Conservation (phyloP, 2,888 invertebrate genomes). For the Diplolepis rosae region DNA sequence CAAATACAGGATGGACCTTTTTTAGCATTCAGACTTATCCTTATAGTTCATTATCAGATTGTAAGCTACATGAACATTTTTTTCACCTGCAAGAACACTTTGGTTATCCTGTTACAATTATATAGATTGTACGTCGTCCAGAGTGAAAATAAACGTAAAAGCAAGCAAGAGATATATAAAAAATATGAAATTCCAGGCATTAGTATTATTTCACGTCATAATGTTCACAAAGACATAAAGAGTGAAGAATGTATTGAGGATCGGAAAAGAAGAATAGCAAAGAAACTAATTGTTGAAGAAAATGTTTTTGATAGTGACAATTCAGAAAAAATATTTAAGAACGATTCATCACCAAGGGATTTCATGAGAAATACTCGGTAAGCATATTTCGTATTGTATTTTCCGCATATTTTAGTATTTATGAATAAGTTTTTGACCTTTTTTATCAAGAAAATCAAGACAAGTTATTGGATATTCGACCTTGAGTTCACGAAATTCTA, state of each 20-base stretch:
- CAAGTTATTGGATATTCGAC: conserved; percentile 84
- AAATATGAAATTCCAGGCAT: conserved; percentile 58
- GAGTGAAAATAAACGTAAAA: conserved; percentile 77
- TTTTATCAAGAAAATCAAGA: conserved; percentile 69
- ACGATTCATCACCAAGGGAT: conserved; percentile 56
- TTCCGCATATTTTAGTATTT: background rate
- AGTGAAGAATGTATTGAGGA: conserved; percentile 44
- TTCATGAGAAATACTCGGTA: conserved; percentile 48
- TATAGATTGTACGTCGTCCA: conserved; percentile 89
- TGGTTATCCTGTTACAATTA: conserved; percentile 91
- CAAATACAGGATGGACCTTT: conserved; percentile 89
- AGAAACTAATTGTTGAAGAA: conserved; percentile 55
- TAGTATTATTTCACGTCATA: conserved; percentile 64
- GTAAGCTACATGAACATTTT: conserved; percentile 97
- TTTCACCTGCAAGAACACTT: conserved; percentile 93
- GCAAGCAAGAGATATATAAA: conserved; percentile 62
- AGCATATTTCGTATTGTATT: conserved; percentile 1
- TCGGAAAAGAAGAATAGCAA: conserved; percentile 48
- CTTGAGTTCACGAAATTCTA: conserved; percentile 79
- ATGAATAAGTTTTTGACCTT: conserved; percentile 40
- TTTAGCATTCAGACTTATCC: conserved; percentile 87
- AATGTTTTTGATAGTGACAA: conserved; percentile 59
- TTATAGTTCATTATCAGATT: conserved; percentile 90
- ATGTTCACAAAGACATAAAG: conserved; percentile 46
- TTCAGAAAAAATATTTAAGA: conserved; percentile 60